A percentile compares a stretch with the other conserved stretches of the same genome.
Conservation (phyloP, 2,888 invertebrate genomes). For the Tetanocera ferruginea region DNA sequence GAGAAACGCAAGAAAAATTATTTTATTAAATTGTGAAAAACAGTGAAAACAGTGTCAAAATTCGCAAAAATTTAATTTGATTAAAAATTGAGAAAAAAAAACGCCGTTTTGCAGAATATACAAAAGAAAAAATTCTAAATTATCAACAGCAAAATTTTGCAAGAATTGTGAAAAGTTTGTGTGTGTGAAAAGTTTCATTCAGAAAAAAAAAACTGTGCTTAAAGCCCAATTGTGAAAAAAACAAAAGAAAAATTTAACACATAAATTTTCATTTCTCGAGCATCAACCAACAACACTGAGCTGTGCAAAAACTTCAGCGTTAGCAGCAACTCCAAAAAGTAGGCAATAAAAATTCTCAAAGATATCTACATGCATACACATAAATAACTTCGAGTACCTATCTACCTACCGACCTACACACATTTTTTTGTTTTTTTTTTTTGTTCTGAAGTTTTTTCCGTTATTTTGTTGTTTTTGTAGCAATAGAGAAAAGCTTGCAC, state of each 20-base stretch:
- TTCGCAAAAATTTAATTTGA: no score
- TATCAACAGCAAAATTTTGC: background rate
- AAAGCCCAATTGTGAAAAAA: background rate
- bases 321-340: conserved; percentile 12
- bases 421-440: background rate
- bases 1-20: background rate
- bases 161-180: background rate
- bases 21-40: no score
- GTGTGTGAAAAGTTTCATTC: background rate
- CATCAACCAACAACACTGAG: background rate
- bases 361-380: background rate
- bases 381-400: no score
- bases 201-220: background rate
- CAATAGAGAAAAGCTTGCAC: no score
- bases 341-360: conserved; percentile 15
- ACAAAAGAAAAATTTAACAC: background rate
- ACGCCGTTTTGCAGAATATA: no score
- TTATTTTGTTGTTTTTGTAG: background rate
- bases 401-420: background rate
- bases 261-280: background rate
- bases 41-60: no score
- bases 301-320: background rate
- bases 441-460: background rate
- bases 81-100: background rate
- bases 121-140: no score